Evolutionary conservation across 2,113 vertebrate genomes (phyloP).

Genomic region (Forbesichthys agassizii): DNA sequence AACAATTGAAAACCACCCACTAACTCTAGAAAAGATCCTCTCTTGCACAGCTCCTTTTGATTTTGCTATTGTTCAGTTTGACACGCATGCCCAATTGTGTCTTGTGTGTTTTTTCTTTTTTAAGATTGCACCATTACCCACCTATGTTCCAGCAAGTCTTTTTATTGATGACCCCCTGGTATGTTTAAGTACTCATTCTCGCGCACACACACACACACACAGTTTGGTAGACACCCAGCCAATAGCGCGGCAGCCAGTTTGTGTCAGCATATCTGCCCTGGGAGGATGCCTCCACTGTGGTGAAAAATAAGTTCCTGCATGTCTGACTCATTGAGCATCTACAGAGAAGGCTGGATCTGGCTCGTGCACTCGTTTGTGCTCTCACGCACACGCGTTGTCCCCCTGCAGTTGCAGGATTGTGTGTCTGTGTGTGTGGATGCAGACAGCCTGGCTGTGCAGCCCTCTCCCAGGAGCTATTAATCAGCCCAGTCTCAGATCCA

Average conservation of each 20-base stretch:
- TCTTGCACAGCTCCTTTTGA: not conserved
- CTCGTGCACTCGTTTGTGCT: constrained; percentile 7
- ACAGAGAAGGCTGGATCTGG: constrained; percentile 9
- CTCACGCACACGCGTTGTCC: constrained; percentile 37
- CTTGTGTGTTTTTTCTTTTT: too few relatives aligned
- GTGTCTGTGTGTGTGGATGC: constrained; percentile 63
- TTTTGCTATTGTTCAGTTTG: not conserved
- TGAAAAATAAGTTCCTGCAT: constrained; percentile 65
- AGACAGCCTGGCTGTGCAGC: constrained; percentile 65
- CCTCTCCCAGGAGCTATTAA: constrained; percentile 66
- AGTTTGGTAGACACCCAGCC: constrained; percentile 49
- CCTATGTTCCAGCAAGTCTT: constrained; percentile 11
- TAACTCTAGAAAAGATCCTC: too few relatives aligned
- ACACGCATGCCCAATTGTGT: too few relatives aligned
- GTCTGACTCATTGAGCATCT: constrained; percentile 64
- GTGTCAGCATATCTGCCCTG: constrained; percentile 66
- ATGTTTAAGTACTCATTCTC: too few relatives aligned
- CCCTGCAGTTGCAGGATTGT: constrained; percentile 66
- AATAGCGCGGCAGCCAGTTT: constrained; percentile 47
- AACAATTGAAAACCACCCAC: not conserved
- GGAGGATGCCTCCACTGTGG: constrained; percentile 62
- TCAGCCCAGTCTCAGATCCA: constrained; percentile 51
- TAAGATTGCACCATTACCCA: not conserved
- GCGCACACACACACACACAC: constrained; percentile 47
- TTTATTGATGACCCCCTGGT: constrained; percentile 15